These are phyloP conservation scores for Daptonema setosum DNA, from an alignment of 2,888 invertebrate genomes.

Conservation along the genomic window DNA sequence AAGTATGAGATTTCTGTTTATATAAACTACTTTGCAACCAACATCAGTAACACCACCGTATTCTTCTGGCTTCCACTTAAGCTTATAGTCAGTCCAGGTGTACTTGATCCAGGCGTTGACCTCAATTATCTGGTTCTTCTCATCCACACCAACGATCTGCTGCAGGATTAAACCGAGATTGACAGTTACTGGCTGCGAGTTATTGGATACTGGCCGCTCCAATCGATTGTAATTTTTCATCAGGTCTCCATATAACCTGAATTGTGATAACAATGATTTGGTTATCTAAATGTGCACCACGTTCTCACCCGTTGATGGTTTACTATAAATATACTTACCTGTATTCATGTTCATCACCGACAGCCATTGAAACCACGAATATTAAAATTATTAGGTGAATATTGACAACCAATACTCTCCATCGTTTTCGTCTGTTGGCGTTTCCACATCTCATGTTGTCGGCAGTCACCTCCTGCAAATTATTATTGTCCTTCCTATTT, in stretches of 20 bases:
- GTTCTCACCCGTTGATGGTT: no score
- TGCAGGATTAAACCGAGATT: constrained; percentile 30
- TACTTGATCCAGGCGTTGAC: constrained; percentile 21
- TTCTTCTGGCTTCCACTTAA: constrained; percentile 17
- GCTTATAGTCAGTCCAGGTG: constrained; percentile 14
- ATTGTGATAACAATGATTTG: no score
- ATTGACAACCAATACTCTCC: no score
- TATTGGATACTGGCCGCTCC: constrained; percentile 31
- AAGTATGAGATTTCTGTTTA: not conserved
- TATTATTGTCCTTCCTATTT: no score
- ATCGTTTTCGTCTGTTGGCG: no score
- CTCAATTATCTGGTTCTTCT: constrained; percentile 19
- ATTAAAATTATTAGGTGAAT: no score
- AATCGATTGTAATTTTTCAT: constrained; percentile 25
- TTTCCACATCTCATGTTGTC: no score
- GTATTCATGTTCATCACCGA: no score
- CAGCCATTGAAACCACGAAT: no score
- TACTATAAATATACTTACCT: no score
- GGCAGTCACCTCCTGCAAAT: no score
- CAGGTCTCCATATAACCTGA: not conserved
- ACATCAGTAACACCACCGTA: constrained; percentile 10
- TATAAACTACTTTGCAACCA: not conserved
- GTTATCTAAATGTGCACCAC: no score
- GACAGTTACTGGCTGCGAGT: constrained; percentile 28
- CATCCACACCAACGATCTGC: constrained; percentile 33